Base-by-base conservation (phyloP, 2,888 invertebrate species). In the Campoplex capitator region DNA sequence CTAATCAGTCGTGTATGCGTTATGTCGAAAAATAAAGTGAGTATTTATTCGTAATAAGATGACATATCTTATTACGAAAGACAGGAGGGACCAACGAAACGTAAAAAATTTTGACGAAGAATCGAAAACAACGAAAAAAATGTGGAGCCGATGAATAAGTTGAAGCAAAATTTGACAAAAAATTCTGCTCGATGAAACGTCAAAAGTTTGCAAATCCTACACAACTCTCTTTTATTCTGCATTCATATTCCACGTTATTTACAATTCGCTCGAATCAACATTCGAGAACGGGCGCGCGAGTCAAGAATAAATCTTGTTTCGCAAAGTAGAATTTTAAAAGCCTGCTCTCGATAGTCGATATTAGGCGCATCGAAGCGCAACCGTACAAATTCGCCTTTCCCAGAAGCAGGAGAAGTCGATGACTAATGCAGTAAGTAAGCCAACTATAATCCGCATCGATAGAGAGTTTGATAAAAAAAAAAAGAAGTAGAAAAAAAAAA, bases 311-410 rank as follows among this genome's bases (percentile, higher is more conserved):
- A 71, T 71, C 71, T 71, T 51, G 18, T 62, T 62, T 32, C 62
- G 35, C 28, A 32, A 42, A 32, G 18, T 16, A 51, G 51, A 51
- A 71, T 71, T 71, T 32, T 23, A 62, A 62, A 48, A 71, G 18
- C 32, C 3, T 18, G 51, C 7, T 71, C 71, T 71, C 71, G 71
- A 32, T 48, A 28, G 28, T 71, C 48, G 11, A 28, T 7, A 56
- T 42, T 42, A 18, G 32, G 68, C 18, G 28, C 23, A 70, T 51
- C 62, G 86, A 83, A 83, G 84, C 87, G 87, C 84, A 84, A 88
- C 88, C 85, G 45, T 76, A 80, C 78, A 32, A 80, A 80, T 65
- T 87, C 89, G 89, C 90, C 90, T 90, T 90, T 90, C 90, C 90
- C 91, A 89, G 88, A 87, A 86, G 88, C 87, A 51, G 65, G 85